A percentile compares a stretch with the other conserved stretches of the same genome.
phyloP scores from a whole-genome alignment of 2,797 vertebrate genomes.

The Mionectes olivaceus region DNA sequence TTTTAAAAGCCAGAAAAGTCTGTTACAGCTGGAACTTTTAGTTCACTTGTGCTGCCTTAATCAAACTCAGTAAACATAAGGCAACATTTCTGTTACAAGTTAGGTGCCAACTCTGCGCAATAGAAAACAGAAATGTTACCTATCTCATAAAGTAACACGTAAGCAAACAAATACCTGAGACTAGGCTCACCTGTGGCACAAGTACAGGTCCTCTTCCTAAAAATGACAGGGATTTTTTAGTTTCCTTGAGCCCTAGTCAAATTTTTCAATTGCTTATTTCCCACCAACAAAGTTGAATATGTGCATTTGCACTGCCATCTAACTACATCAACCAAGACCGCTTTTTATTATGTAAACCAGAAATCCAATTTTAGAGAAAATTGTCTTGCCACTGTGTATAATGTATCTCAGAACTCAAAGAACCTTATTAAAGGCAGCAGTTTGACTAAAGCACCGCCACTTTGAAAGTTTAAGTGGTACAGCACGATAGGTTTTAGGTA shows the following conservation, averaged over 20 bases:
- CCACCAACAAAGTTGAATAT: background rate
- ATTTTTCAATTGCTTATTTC: background rate
- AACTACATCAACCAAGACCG: background rate
- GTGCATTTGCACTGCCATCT: background rate
- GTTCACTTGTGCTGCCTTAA: background rate
- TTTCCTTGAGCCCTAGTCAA: background rate
- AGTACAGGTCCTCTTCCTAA: background rate
- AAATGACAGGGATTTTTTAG: background rate
- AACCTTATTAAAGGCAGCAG: background rate
- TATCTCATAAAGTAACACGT: background rate
- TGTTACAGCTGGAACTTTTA: background rate
- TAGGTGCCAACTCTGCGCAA: background rate
- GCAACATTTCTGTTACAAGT: background rate
- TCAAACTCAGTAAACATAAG: background rate
- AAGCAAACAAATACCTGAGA: background rate
- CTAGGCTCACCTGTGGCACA: background rate
- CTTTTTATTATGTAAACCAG: background rate
- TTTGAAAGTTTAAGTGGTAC: background rate
- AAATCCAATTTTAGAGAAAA: background rate
- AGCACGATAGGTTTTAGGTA: background rate
- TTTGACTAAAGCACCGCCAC: background rate
- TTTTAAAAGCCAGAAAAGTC: background rate
- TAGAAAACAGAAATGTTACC: background rate
- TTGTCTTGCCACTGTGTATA: background rate
- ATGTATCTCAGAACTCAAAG: background rate